Base-by-base conservation (phyloP, 2,888 invertebrate genomes). In the Linnaemya tessellans region DNA sequence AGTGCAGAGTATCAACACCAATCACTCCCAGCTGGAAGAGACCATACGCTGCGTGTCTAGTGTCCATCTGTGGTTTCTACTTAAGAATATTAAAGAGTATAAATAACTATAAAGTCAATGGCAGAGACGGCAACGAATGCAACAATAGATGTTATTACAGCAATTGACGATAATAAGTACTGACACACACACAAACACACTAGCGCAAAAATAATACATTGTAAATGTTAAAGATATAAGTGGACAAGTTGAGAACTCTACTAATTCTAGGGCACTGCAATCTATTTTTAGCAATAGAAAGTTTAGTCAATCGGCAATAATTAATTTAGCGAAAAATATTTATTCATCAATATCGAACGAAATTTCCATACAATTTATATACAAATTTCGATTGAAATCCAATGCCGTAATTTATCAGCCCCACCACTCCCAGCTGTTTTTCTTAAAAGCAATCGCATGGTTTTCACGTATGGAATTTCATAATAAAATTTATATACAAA, bases 11-110 rank as follows among this genome's bases (percentile, higher is more conserved):
- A 25, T 35, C 54, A 64, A 56, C 56, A 71, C 20, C 70, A 75
- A 62, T 46, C 62, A 75, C 62, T 46, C 54, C 35, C 70, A 51
- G 18, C 30, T 41, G 20, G n/a, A 62, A 51, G 15, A 22, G 49
- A 30, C 60, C 78, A 78, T 68, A 70, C 60, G 80, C 38, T 73
- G 71, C 58, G 64, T 84, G 74, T 60, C 58, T 65, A 41, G 35
- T 70, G 80, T 71, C 80, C 75, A 75, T 84, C 70, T 80, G 74
- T 58, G 70, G 64, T 70, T 68, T 74, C 54, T 18, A 64, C 74
- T 84, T 73, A 54, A 82, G 58, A 71, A 78, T 71, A 71, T 71
- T 75, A 75, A 81, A 79, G 60, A 77, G 46, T 56, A 82, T 70
- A 81, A 62, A 75, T 62, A 43, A 46, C n/a, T 70, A 49, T 20